These are phyloP conservation scores for Xylophagus ater DNA, from an alignment of 2,888 invertebrate genomes.

Conservation along the genomic window DNA sequence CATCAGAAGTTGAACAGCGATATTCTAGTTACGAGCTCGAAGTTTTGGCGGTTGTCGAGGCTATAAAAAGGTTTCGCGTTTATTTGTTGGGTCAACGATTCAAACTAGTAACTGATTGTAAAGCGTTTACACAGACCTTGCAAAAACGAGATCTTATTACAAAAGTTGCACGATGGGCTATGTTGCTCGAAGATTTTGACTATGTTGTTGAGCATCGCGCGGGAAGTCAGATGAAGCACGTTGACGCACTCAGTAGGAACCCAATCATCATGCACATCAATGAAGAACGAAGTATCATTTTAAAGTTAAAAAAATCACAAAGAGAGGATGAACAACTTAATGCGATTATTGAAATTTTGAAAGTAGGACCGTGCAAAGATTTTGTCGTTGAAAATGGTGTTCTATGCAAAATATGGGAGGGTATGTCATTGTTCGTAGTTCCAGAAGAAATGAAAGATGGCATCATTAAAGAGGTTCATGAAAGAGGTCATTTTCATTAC, in stretches of 20 bases:
- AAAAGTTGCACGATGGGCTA: slow-evolving; percentile 19
- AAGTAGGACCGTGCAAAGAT: slow-evolving; percentile 1
- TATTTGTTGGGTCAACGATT: too few relatives aligned
- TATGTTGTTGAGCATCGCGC: slow-evolving; percentile 19
- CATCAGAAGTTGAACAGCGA: neutral
- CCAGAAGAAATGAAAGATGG: slow-evolving; percentile 13
- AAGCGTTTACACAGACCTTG: too few relatives aligned
- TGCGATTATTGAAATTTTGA: slow-evolving; percentile 3
- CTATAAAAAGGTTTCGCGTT: too few relatives aligned
- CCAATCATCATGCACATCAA: slow-evolving; percentile 12
- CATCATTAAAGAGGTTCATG: slow-evolving; percentile 12
- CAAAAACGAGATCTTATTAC: slow-evolving; percentile 15
- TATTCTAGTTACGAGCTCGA: too few relatives aligned
- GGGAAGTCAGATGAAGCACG: slow-evolving; percentile 19
- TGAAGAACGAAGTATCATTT: slow-evolving; percentile 1
- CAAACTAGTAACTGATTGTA: too few relatives aligned
- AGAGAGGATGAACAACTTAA: slow-evolving; percentile 10
- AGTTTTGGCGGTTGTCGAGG: too few relatives aligned
- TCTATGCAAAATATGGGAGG: slow-evolving; percentile 1
- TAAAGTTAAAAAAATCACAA: slow-evolving; percentile 6
- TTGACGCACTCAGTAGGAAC: slow-evolving; percentile 19
- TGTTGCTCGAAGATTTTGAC: too few relatives aligned
- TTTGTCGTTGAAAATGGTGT: neutral
- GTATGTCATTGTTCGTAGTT: slow-evolving; percentile 9
- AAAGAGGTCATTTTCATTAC: slow-evolving; percentile 16